A percentile compares a stretch with the other conserved stretches of the same genome.
Evolutionary conservation across 2,113 vertebrate genomes (phyloP).

Genomic region (Steatornis caripensis): DNA sequence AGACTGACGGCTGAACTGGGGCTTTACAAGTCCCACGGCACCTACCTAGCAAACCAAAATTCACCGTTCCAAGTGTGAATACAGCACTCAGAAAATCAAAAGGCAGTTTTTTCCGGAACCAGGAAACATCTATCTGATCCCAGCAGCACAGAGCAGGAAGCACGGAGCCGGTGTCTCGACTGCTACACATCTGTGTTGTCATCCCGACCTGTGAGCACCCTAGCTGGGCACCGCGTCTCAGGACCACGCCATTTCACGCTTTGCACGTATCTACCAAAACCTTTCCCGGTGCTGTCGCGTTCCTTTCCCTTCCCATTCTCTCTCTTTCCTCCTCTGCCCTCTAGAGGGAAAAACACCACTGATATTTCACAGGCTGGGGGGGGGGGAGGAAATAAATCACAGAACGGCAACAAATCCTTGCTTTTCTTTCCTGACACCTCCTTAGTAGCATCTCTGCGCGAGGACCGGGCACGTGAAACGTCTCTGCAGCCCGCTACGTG

Average conservation of each 20-base stretch:
- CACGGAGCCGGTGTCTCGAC: not conserved
- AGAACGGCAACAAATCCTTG: not conserved
- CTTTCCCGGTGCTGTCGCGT: not conserved
- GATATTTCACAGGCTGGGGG: not conserved
- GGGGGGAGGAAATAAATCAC: not conserved
- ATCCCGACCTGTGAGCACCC: not conserved
- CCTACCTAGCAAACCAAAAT: not conserved
- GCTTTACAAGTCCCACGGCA: not conserved
- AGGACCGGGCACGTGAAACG: not conserved
- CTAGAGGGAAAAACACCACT: not conserved
- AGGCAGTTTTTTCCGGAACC: not conserved
- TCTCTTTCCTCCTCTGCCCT: constrained; percentile 2
- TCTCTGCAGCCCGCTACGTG: not conserved
- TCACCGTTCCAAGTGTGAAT: not conserved
- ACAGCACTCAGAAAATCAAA: not conserved
- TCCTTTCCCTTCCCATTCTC: not conserved
- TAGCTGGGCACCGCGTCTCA: not conserved
- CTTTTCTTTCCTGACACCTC: not conserved
- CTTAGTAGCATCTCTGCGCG: not conserved
- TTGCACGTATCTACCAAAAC: accelerated
- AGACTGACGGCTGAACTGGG: not conserved
- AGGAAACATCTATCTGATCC: not conserved
- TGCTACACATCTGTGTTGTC: not conserved
- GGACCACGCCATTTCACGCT: accelerated
- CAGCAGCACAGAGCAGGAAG: not conserved